phyloP scores from a whole-genome alignment of 2,113 vertebrate genomes.

The Canis aureus region DNA sequence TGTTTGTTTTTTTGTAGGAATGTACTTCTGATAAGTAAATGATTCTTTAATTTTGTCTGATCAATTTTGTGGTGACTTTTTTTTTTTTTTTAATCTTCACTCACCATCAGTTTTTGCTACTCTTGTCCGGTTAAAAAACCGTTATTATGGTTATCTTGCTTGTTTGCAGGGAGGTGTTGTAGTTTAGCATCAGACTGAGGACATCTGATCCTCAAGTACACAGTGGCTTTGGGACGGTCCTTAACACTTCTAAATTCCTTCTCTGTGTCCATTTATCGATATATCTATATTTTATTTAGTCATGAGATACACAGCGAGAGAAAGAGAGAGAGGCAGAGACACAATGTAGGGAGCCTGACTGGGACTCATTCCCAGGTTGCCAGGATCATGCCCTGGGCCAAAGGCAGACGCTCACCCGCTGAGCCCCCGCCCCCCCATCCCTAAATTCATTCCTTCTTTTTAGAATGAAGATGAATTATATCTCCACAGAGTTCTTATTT shows the following conservation, averaged over 20 bases:
- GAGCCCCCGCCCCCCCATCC: too few relatives aligned
- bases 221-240: background rate
- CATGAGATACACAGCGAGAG: too few relatives aligned
- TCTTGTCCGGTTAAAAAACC: background rate
- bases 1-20: conserved; percentile 8
- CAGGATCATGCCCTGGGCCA: too few relatives aligned
- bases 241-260: conserved; percentile 7
- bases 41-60: background rate
- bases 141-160: background rate
- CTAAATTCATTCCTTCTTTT: background rate
- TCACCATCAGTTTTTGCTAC: background rate
- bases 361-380: too few relatives aligned
- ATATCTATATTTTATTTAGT: too few relatives aligned
- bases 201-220: background rate
- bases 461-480: conserved; percentile 36
- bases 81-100: background rate
- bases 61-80: background rate
- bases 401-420: too few relatives aligned
- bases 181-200: background rate
- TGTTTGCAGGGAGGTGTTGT: background rate
- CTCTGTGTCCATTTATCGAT: too few relatives aligned
- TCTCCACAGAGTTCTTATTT: conserved; percentile 22
- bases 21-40: background rate
- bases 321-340: too few relatives aligned
- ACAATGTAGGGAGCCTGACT: too few relatives aligned